A percentile compares a stretch with the other conserved stretches of the same genome.
Conservation (phyloP, 64 coral and sea anemone species). For the Montipora efflorescens region DNA sequence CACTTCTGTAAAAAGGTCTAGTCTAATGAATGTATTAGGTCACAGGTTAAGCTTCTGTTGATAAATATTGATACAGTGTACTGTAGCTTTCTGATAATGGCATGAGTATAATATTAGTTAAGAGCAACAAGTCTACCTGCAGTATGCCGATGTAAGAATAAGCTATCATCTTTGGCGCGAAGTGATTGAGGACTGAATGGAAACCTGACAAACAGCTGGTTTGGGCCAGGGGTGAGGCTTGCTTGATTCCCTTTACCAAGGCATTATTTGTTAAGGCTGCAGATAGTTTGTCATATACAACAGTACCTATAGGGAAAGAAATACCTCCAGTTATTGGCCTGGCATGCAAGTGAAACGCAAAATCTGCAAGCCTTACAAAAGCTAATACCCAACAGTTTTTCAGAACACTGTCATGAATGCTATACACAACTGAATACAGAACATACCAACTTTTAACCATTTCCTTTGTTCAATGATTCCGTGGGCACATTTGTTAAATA, state of each 20-base stretch:
- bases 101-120: neutral
- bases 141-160: constrained; percentile 18
- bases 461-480: too few relatives aligned
- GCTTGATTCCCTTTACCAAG: constrained; percentile 13
- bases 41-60: neutral
- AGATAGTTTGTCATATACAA: constrained; percentile 6
- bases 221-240: constrained; percentile 10
- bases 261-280: neutral
- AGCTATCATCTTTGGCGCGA: constrained; percentile 1
- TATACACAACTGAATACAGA: neutral
- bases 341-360: neutral
- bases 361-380: neutral
- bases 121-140: constrained; percentile 9
- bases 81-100: constrained; percentile 1
- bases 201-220: neutral
- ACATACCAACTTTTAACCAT: constrained; percentile 13
- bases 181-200: constrained; percentile 21
- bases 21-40: neutral
- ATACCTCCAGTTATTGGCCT: neutral
- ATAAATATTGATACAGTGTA: neutral
- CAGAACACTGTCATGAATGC: constrained; percentile 1
- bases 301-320: neutral
- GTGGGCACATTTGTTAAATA: too few relatives aligned
- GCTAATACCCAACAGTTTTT: neutral
- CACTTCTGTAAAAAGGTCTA: neutral